These are phyloP conservation scores for Cantharis flavilabris DNA, from an alignment of 2,888 invertebrate genomes.

Conservation along the genomic window DNA sequence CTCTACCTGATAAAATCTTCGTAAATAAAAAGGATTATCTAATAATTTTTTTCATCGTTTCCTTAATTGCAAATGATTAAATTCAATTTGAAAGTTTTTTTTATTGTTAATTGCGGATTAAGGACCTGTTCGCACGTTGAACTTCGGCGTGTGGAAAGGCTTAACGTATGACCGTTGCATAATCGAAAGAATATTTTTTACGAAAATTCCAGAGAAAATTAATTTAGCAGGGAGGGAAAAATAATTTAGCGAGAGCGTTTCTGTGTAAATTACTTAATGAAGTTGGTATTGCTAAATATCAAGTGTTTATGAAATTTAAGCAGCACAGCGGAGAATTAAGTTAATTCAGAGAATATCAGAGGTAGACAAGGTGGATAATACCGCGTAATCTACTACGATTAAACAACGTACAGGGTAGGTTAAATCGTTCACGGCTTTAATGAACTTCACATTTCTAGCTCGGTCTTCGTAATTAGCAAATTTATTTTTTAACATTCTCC, in stretches of 20 bases:
- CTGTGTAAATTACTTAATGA: constrained; percentile 2
- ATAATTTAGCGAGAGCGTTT: background rate
- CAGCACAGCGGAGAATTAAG: constrained; percentile 34
- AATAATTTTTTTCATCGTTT: background rate
- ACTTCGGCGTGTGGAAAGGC: background rate
- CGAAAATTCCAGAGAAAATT: background rate
- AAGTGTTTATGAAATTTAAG: constrained; percentile 40
- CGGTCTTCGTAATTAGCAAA: constrained; percentile 23
- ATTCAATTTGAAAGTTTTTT: background rate
- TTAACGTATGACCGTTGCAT: background rate
- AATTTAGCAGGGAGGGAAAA: background rate
- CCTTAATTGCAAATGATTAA: background rate
- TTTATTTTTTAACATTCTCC: constrained; percentile 14
- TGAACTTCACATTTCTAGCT: constrained; percentile 21
- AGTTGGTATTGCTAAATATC: constrained; percentile 32
- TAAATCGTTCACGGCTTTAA: constrained; percentile 25
- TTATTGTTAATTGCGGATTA: background rate
- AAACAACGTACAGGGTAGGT: constrained; percentile 30
- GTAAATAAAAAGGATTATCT: background rate
- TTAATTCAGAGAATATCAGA: constrained; percentile 42
- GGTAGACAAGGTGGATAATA: constrained; percentile 47
- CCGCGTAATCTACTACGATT: constrained; percentile 42
- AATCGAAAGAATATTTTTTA: background rate
- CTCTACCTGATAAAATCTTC: background rate
- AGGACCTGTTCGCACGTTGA: background rate